These are phyloP conservation scores for Callipepla californica DNA, from an alignment of 2,113 vertebrate genomes.

Conservation along the genomic window DNA sequence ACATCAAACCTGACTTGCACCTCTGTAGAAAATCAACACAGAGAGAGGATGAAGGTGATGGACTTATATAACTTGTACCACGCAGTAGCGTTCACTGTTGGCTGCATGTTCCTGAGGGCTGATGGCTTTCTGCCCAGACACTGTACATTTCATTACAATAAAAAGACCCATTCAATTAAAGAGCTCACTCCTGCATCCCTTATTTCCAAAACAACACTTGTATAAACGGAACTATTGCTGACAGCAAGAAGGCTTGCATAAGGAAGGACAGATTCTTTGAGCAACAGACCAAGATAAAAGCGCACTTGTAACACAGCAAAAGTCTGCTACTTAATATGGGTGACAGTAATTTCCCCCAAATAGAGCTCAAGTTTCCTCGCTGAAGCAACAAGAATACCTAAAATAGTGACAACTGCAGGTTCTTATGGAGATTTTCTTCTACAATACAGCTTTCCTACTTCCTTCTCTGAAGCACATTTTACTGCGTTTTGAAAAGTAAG, in stretches of 20 bases:
- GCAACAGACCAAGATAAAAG: background rate
- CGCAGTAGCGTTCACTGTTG: background rate
- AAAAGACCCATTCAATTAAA: conserved; percentile 43
- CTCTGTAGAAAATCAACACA: background rate
- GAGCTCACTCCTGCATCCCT: conserved; percentile 16
- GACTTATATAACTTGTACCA: background rate
- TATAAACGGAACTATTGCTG: background rate
- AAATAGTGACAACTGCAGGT: conserved; percentile 19
- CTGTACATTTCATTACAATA: conserved; percentile 40
- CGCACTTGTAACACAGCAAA: background rate
- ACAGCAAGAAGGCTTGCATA: background rate
- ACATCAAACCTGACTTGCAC: background rate
- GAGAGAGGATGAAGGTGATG: background rate
- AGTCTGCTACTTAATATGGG: background rate
- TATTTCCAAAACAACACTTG: conserved; percentile 30
- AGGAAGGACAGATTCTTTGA: background rate
- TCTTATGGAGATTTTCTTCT: conserved; percentile 34
- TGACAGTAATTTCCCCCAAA: conserved; percentile 1
- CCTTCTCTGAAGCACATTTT: conserved; percentile 26
- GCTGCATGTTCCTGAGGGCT: conserved; percentile 31
- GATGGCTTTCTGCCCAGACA: conserved; percentile 55
- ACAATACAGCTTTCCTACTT: conserved; percentile 28
- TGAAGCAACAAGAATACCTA: conserved; percentile 35
- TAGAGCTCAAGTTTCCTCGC: background rate
- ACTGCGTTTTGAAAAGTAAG: conserved; percentile 28